These are phyloP conservation scores for Apodemia mormo DNA, from an alignment of 2,888 invertebrate species.

Conservation along the genomic window DNA sequence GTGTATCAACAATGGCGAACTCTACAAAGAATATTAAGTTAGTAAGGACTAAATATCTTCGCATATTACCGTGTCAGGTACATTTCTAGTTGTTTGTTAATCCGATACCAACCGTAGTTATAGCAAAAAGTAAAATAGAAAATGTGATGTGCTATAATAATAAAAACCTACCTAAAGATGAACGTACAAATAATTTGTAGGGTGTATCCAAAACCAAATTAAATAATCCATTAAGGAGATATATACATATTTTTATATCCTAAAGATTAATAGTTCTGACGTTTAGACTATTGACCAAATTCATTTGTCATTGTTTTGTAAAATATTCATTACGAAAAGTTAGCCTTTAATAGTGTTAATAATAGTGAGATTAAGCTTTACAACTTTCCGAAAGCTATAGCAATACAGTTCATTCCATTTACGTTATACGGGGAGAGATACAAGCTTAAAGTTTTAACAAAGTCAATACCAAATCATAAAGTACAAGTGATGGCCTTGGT, in stretches of 20 bases:
- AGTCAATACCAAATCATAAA: constrained; percentile 54
- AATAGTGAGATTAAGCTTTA: constrained; percentile 66
- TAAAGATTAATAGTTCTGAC: constrained; percentile 61
- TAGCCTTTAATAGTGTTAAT: constrained; percentile 48
- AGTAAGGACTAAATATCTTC: neutral
- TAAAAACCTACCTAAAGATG: constrained; percentile 59
- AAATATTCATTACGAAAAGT: constrained; percentile 38
- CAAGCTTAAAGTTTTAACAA: constrained; percentile 40
- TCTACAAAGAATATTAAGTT: neutral
- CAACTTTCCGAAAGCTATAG: constrained; percentile 53
- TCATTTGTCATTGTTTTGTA: constrained; percentile 45
- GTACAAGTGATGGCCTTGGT: constrained; percentile 77
- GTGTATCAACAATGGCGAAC: neutral
- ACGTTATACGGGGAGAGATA: constrained; percentile 46
- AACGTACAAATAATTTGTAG: constrained; percentile 76
- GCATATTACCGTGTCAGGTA: neutral
- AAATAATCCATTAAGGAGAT: constrained; percentile 56
- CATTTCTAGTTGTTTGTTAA: constrained; percentile 23
- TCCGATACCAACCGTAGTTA: constrained; percentile 50
- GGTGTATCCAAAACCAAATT: constrained; percentile 61
- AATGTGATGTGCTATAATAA: constrained; percentile 63
- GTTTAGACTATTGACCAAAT: constrained; percentile 65
- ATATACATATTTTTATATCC: constrained; percentile 75
- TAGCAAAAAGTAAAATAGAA: constrained; percentile 54
- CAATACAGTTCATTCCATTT: constrained; percentile 67